Conservation (phyloP, 2,797 vertebrate genomes). For the Poeciliopsis presidionis region DNA sequence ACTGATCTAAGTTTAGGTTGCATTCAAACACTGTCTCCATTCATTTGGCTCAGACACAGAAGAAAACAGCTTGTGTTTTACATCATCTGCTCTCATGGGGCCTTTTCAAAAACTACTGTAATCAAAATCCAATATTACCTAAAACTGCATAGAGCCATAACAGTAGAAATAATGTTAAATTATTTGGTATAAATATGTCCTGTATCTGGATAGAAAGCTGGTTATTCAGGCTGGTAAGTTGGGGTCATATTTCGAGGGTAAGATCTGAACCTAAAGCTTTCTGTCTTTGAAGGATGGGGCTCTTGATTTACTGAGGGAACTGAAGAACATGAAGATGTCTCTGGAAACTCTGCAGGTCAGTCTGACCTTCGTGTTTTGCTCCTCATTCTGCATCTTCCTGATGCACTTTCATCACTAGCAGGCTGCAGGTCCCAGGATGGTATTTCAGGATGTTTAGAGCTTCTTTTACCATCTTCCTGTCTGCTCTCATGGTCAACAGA, state of each 20-base stretch:
- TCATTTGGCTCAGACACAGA: neutral
- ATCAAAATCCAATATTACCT: neutral
- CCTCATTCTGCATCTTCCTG: neutral
- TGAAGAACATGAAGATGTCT: slow-evolving; percentile 91
- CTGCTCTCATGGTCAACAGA: neutral
- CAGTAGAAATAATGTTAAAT: too few species aligned
- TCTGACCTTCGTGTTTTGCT: neutral
- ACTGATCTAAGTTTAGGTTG: neutral
- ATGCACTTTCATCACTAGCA: neutral
- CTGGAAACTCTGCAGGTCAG: slow-evolving; percentile 92
- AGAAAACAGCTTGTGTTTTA: neutral
- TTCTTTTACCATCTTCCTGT: neutral
- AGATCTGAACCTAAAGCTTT: neutral
- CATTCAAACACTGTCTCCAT: neutral
- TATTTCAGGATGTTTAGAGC: neutral
- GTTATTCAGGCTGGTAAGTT: neutral
- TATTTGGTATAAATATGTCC: neutral
- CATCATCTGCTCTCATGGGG: neutral
- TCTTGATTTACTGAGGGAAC: slow-evolving; percentile 90
- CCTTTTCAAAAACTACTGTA: neutral
- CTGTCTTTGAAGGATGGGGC: slow-evolving; percentile 87
- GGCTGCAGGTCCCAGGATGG: neutral
- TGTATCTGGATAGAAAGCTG: neutral
- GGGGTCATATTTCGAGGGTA: neutral
- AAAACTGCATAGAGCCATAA: neutral